Evolutionary conservation across 2,797 vertebrate genomes (phyloP), one percentile per base, ranked within the genome.

Genomic region (Pangasius krempfi): DNA sequence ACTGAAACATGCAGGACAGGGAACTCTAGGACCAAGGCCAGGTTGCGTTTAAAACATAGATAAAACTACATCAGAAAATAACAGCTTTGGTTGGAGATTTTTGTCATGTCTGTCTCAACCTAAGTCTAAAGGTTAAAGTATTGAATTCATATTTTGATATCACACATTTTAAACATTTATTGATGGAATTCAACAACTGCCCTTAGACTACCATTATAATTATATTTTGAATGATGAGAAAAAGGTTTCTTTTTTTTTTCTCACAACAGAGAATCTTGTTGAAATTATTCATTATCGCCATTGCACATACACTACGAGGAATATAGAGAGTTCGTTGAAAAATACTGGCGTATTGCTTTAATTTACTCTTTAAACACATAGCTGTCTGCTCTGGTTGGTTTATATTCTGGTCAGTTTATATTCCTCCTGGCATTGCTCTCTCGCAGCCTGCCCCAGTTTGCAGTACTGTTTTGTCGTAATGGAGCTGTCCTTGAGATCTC

Each of bases 391-490:
- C 62, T 60, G 75, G 70, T 40, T 18, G 16, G 68, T 70, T 76
- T 79, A 78, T 33, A 5, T 47, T 79, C 75, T 60, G n/a, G 60
- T 56, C 86, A 37, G 83, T 85, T 78, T 78, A 37, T 79, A 16
- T 64, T 86, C 58, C 56, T 50, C 58, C 58, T 64, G 72, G 37
- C 72, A 78, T 68, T 68, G 22, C 40, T 81, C 40, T 47, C 64
- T 68, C 9, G 52, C 62, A 54, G 76, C 86, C 30, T 87, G 86
- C 73, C 47, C 88, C 82, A 87, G 83, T 90, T 90, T 64, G 44
- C 66, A 75, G 25, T 1, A 64, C 73, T 68, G 16, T 76, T 84
- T 30, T 72, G 22, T 68, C n/a, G 5, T 83, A 47, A 86, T 82
- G 27, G 22, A 40, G 30, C 27, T 81, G 18, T 52, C 62, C 62